phyloP scores from a whole-genome alignment of 2,888 invertebrate genomes.

The Polydrusus pterygomalis region DNA sequence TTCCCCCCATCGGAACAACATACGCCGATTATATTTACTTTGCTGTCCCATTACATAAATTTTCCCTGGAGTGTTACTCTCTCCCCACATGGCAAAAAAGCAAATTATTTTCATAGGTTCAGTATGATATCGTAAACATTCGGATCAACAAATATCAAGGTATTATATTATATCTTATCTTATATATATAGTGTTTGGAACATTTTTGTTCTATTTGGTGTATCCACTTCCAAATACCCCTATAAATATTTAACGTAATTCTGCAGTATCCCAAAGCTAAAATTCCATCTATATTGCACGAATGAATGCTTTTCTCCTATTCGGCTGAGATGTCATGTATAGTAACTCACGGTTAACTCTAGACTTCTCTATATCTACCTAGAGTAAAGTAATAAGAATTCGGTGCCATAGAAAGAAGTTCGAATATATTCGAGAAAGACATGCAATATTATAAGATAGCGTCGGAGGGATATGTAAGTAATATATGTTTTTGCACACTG shows the following conservation, averaged over 20 bases:
- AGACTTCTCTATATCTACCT: not conserved
- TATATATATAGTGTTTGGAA: no score
- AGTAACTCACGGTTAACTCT: not conserved
- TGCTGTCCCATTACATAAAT: no score
- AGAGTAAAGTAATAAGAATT: not conserved
- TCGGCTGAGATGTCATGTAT: not conserved
- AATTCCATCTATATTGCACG: not conserved
- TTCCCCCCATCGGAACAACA: no score
- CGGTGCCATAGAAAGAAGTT: slow-evolving; percentile 1
- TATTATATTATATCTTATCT: no score
- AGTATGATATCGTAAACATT: no score
- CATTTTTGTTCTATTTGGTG: no score
- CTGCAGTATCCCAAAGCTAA: not conserved
- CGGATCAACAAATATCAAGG: no score
- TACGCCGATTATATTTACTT: no score
- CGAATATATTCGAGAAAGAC: not conserved
- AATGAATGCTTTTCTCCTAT: slow-evolving; percentile 2
- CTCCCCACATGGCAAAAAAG: no score
- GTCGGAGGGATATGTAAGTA: not conserved
- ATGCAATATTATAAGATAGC: not conserved
- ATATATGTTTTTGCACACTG: not conserved
- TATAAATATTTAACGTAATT: not conserved
- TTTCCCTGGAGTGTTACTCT: no score
- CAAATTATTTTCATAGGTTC: no score
- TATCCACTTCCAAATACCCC: no score